Conservation (phyloP, 2,113 vertebrate genomes). For the Symphodus melops region DNA sequence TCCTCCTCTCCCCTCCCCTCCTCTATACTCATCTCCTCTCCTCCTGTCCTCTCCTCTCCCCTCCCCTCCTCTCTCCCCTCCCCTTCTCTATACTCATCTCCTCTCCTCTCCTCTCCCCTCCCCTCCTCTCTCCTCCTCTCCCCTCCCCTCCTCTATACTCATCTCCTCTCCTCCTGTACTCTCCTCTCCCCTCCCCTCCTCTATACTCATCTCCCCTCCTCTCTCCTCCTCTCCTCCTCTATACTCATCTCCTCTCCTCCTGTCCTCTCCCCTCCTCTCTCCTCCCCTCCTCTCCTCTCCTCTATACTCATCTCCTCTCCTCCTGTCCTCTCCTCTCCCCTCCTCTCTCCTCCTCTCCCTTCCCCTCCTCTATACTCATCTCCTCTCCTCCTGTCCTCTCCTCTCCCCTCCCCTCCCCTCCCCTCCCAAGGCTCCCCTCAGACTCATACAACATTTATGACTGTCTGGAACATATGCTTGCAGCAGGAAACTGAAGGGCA, state of each 20-base stretch:
- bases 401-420: background rate
- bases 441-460: constrained; percentile 74
- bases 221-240: constrained; percentile 28
- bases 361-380: too few relatives aligned
- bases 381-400: background rate
- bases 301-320: too few relatives aligned
- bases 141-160: constrained; percentile 27
- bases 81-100: background rate
- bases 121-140: constrained; percentile 17
- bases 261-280: constrained; percentile 26
- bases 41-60: constrained; percentile 12
- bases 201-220: constrained; percentile 31
- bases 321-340: constrained; percentile 16
- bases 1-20: constrained; percentile 26
- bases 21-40: constrained; percentile 27
- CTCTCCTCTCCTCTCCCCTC: constrained; percentile 1
- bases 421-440: constrained; percentile 28
- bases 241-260: background rate
- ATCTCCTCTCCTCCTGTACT: constrained; percentile 28
- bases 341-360: constrained; percentile 25
- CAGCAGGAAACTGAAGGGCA: constrained; percentile 58
- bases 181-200: background rate
- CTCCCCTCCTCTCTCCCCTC: constrained; percentile 28
- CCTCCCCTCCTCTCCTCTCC: constrained; percentile 30
- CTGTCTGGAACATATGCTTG: constrained; percentile 60